Evolutionary conservation across 2,797 vertebrate species (phyloP).

Genomic region (Cercopithecus hamlyni): DNA sequence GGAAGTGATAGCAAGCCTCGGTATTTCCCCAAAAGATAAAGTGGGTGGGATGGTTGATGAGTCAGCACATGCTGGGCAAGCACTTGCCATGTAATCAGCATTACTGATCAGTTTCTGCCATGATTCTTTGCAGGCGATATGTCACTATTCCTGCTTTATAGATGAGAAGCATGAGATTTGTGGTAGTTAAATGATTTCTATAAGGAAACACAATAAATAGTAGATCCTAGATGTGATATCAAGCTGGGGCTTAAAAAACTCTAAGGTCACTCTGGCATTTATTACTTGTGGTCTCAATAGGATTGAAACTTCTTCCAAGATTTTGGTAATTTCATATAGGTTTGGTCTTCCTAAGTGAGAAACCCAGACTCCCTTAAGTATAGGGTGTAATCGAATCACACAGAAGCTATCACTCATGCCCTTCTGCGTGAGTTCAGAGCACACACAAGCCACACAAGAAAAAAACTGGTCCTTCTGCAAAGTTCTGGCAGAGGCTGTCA

Average conservation of each 20-base stretch:
- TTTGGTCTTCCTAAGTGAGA: neutral
- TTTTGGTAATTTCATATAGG: neutral
- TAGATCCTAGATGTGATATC: neutral
- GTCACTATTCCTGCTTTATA: accelerated
- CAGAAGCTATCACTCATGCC: too few species aligned
- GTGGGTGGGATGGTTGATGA: too few species aligned
- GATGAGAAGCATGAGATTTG: neutral
- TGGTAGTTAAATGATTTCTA: neutral
- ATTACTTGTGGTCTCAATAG: neutral
- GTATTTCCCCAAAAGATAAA: neutral
- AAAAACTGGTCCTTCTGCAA: neutral
- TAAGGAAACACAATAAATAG: neutral
- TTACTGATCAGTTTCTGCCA: neutral
- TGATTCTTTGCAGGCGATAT: neutral
- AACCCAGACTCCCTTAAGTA: neutral
- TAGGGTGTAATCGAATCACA: accelerated
- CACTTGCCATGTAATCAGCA: accelerated
- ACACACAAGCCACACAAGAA: neutral
- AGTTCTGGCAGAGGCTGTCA: neutral
- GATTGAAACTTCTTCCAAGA: neutral
- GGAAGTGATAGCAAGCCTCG: neutral
- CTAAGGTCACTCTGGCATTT: neutral
- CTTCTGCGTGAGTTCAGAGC: neutral
- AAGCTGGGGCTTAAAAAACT: neutral
- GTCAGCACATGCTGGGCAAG: neutral